Evolutionary conservation across 2,113 vertebrate species (phyloP), one percentile per base, ranked within the genome.

Genomic region (Genyomyrus donnyi): DNA sequence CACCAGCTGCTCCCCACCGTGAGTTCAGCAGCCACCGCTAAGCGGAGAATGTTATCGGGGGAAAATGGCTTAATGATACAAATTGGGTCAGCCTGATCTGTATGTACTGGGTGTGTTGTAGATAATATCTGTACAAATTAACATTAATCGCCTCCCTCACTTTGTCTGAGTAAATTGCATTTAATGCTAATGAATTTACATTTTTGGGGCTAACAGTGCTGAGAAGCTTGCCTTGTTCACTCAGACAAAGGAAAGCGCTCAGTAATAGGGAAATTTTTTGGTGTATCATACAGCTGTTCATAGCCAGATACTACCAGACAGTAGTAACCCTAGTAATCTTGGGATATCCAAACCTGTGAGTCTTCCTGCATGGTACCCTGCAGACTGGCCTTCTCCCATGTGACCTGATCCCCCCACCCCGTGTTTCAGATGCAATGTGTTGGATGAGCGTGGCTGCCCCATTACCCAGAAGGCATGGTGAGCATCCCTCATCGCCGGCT

Each of bases 1-100:
- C 90, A 96, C 94, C 94, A 99, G 98, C 96, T 99, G 98, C 94
- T 97, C 97, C 1, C 96, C 97, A 89, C 97, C 96, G 98, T 99
- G 94, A 98, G 97, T 96, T 31, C 27, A 4, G 31, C 31, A 27
- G 46, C 45, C 45, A 19, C 31, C 9, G 1, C 52, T 85, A 13
- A 9, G 5, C 88, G 19, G 50, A 24, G 8, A 46, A 21, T n/a
- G 50, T 35, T 17, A 6, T 80, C 35, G 0, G 74, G 48, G 48
- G 9, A n/a, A 27, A 35, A 66, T 27, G 45, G 49, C 21, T 87
- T 53, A 52, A 31, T 31, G 49, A 87, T 52, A 19, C 4, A 10
- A 2, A 35, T 52, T 13, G 35, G 80, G 17, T 45, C 7, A 9
- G 9, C 7, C 80, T 45, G 46, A 39, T 84, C 83, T 77, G 70